Evolutionary conservation across 2,888 invertebrate species (phyloP).

Genomic region (Folsomia candida): DNA sequence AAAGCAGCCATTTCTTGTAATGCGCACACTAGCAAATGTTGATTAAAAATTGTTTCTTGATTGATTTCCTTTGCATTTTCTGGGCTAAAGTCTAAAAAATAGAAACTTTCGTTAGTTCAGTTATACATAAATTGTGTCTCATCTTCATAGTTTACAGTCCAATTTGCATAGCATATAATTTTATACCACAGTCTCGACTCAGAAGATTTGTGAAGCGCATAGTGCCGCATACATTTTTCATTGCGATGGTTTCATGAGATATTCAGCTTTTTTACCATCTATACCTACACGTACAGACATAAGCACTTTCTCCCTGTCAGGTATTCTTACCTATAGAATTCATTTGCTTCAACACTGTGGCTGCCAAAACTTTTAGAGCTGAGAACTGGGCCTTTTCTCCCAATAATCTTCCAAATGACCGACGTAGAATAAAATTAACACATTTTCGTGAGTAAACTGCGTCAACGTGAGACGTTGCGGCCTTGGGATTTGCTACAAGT

Average conservation of each 20-base stretch:
- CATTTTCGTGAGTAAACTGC: conserved; percentile 97
- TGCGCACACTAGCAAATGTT: conserved; percentile 87
- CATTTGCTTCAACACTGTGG: conserved; percentile 90
- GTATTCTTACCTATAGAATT: conserved; percentile 68
- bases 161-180: neutral
- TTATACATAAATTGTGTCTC: neutral
- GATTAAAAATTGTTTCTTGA: conserved; percentile 85
- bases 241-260: neutral
- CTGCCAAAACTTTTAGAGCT: conserved; percentile 90
- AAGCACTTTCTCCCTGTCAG: no score
- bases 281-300: no score
- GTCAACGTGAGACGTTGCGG: conserved; percentile 93
- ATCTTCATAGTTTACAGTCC: neutral
- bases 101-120: neutral
- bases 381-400: conserved; percentile 96
- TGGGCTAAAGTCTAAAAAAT: conserved; percentile 73
- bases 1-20: conserved; percentile 90
- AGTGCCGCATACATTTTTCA: neutral
- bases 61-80: conserved; percentile 88
- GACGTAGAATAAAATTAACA: conserved; percentile 88
- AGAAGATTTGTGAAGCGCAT: neutral
- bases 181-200: no score
- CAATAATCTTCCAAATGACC: conserved; percentile 87
- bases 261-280: no score
- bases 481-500: conserved; percentile 88